Evolutionary conservation across 2,113 vertebrate species (phyloP).

Genomic region (Cephalopholis sonnerati): DNA sequence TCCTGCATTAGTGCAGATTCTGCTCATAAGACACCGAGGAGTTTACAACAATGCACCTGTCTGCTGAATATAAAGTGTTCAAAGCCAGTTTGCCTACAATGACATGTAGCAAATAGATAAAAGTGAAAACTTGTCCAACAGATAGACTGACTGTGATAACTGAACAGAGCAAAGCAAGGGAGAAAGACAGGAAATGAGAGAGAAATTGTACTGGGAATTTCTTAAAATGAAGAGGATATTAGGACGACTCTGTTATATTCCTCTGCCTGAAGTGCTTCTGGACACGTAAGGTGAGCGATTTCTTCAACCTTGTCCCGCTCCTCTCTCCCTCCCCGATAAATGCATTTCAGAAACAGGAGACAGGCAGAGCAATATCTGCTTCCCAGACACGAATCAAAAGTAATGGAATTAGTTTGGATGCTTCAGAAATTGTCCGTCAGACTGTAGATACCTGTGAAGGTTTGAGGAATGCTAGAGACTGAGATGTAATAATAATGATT

Average conservation of each 20-base stretch:
- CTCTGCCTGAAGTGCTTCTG: slow-evolving; percentile 12
- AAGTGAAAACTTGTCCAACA: slow-evolving; percentile 9
- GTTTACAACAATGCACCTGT: not conserved
- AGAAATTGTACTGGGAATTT: slow-evolving; percentile 25
- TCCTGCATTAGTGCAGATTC: not conserved
- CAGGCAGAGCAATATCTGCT: slow-evolving; percentile 47
- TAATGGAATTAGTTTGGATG: slow-evolving; percentile 61
- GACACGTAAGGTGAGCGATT: slow-evolving; percentile 26
- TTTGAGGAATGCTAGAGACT: slow-evolving; percentile 17
- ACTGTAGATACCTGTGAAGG: slow-evolving; percentile 37
- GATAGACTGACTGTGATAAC: slow-evolving; percentile 25
- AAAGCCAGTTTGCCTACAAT: not conserved
- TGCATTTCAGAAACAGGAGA: slow-evolving; percentile 55
- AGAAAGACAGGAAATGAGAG: slow-evolving; percentile 41
- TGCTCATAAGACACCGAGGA: not conserved
- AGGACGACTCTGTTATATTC: slow-evolving; percentile 12
- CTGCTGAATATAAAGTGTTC: not conserved
- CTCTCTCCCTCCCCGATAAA: slow-evolving; percentile 20
- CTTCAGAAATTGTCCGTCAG: slow-evolving; percentile 48
- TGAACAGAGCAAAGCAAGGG: slow-evolving; percentile 21
- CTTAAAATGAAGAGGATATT: slow-evolving; percentile 43
- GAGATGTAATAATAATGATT: slow-evolving; percentile 46
- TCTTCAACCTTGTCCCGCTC: slow-evolving; percentile 55
- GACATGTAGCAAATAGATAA: not conserved
- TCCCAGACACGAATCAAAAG: slow-evolving; percentile 45